phyloP scores from a whole-genome alignment of 2,797 vertebrate genomes.

The Streptopelia turtur region DNA sequence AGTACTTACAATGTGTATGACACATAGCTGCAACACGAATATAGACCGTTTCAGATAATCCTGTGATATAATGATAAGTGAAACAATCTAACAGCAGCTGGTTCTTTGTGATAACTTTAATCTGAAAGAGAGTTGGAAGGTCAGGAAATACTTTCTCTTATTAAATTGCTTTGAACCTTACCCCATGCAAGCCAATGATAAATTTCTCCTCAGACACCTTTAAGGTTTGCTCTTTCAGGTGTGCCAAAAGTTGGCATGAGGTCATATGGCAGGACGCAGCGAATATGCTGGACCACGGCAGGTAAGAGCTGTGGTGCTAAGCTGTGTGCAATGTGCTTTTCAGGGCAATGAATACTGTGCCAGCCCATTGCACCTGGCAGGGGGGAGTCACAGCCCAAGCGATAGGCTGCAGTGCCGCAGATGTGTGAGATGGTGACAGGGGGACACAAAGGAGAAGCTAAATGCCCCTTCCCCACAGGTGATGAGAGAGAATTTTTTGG shows the following conservation, averaged over 20 bases:
- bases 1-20: not conserved
- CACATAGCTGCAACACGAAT: not conserved
- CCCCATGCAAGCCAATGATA: rapidly evolving
- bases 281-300: not conserved
- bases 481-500: not conserved
- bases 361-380: not conserved
- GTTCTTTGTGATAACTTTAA: constrained; percentile 46
- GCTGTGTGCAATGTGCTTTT: not conserved
- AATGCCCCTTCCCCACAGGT: rapidly evolving
- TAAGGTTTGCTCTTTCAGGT: not conserved
- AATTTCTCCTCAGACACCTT: not conserved
- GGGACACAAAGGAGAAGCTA: not conserved
- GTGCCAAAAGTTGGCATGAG: not conserved
- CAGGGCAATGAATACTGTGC: rapidly evolving
- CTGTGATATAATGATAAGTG: not conserved
- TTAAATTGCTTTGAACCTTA: not conserved
- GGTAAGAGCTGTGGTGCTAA: not conserved
- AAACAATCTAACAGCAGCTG: constrained; percentile 19
- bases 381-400: not conserved
- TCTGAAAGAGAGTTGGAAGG: not conserved
- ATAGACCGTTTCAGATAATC: not conserved
- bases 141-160: not conserved
- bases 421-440: not conserved
- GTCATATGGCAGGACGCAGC: not conserved
- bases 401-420: not conserved